Evolutionary conservation across 2,888 invertebrate species (phyloP).

Genomic region (Euzetes globulus): DNA sequence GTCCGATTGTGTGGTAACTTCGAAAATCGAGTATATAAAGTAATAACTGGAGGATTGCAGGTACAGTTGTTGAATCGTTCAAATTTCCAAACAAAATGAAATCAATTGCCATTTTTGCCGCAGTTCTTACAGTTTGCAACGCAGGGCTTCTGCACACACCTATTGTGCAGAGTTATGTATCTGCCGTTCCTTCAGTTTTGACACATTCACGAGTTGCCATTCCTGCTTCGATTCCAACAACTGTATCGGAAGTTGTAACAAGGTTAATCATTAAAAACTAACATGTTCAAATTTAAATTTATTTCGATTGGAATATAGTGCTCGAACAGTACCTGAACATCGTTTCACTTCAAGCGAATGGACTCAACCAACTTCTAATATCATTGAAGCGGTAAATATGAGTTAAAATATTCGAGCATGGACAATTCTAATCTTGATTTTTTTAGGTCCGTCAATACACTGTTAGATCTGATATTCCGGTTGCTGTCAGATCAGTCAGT

Average conservation of each 20-base stretch:
- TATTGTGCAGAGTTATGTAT: neutral
- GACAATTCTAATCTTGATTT: neutral
- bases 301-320: neutral
- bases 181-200: constrained; percentile 1
- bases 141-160: neutral
- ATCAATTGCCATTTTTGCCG: neutral
- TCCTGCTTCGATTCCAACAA: neutral
- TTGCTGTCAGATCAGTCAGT: neutral
- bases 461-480: constrained; percentile 1
- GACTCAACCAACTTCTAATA: neutral
- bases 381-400: neutral
- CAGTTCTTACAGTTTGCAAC: neutral
- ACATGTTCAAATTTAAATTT: neutral
- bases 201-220: neutral
- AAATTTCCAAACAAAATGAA: neutral
- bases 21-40: neutral
- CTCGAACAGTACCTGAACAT: neutral
- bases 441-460: neutral
- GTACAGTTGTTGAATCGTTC: neutral
- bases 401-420: neutral
- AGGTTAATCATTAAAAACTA: neutral
- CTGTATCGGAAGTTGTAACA: neutral
- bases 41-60: neutral
- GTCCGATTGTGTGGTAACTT: neutral
- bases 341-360: neutral